Percentiles rank a stretch among this genome's conserved stretches.
Evolutionary conservation across 2,113 vertebrate species (phyloP).

Genomic region (Osmerus eperlanus): DNA sequence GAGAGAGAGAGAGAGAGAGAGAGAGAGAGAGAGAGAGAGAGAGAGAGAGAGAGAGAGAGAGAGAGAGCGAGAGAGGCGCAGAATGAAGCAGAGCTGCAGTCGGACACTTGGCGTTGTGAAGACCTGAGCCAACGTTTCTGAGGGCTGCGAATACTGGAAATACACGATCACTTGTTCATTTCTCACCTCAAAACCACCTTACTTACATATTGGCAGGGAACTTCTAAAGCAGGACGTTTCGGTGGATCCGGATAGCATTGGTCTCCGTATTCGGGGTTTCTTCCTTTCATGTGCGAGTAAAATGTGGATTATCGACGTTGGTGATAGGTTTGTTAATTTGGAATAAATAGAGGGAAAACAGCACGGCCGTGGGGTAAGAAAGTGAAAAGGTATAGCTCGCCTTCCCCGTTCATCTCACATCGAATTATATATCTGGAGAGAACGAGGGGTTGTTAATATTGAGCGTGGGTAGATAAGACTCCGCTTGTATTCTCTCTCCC

Average conservation of each 20-base stretch:
- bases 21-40: slow-evolving; percentile 45
- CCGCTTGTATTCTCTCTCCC: slow-evolving; percentile 49
- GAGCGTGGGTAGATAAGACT: slow-evolving; percentile 44
- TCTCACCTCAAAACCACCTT: slow-evolving; percentile 35
- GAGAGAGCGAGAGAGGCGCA: slow-evolving; percentile 49
- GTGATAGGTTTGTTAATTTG: slow-evolving; percentile 47
- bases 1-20: slow-evolving; percentile 48
- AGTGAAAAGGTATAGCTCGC: slow-evolving; percentile 32
- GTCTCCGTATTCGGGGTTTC: slow-evolving; percentile 26
- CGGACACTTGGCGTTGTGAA: slow-evolving; percentile 62
- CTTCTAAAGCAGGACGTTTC: slow-evolving; percentile 49
- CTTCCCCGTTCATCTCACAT: slow-evolving; percentile 24
- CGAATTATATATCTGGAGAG: slow-evolving; percentile 31
- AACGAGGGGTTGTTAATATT: slow-evolving; percentile 34
- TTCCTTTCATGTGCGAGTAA: slow-evolving; percentile 36
- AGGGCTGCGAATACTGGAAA: slow-evolving; percentile 51
- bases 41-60: slow-evolving; percentile 36
- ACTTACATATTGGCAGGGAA: slow-evolving; percentile 45
- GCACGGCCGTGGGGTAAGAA: slow-evolving; percentile 32
- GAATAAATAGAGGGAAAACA: slow-evolving; percentile 43
- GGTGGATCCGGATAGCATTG: slow-evolving; percentile 48
- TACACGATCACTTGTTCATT: slow-evolving; percentile 38
- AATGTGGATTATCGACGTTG: slow-evolving; percentile 60
- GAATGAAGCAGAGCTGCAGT: slow-evolving; percentile 69
- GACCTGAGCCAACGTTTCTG: slow-evolving; percentile 57